phyloP scores from a whole-genome alignment of 2,888 invertebrate genomes.

The Magallana nippona region DNA sequence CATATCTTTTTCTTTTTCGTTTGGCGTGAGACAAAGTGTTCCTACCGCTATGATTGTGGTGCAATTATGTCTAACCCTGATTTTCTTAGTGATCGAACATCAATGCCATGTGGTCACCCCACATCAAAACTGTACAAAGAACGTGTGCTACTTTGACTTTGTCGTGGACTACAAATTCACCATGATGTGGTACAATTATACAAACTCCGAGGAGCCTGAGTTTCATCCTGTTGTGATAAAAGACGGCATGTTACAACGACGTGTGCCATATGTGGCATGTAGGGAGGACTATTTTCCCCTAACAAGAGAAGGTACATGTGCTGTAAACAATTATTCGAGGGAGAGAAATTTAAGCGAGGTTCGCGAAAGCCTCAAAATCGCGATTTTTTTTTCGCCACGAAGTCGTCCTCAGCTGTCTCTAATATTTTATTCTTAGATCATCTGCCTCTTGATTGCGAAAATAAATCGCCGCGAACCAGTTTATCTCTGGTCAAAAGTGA shows the following conservation, averaged over 20 bases:
- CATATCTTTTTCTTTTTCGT: no score
- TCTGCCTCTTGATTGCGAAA: no score
- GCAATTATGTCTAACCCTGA: not conserved
- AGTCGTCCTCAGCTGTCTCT: no score
- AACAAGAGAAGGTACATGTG: not conserved
- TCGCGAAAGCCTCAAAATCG: no score
- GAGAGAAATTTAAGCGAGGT: no score
- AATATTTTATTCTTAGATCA: no score
- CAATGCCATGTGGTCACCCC: not conserved
- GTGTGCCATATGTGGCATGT: not conserved
- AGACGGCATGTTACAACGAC: not conserved
- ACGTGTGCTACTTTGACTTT: not conserved
- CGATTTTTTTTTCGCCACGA: no score
- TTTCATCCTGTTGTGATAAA: not conserved
- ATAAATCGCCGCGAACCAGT: no score
- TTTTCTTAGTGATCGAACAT: not conserved
- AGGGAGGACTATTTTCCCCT: not conserved
- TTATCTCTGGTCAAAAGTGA: no score
- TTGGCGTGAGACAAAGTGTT: no score
- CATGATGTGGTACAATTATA: conserved; percentile 3
- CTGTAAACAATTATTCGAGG: no score
- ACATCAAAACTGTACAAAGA: not conserved
- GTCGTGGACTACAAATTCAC: not conserved
- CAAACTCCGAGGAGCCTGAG: not conserved
- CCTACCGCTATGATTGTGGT: no score